Evolutionary conservation across 2,797 vertebrate genomes (phyloP).

Genomic region (Semaprochilodus insignis): DNA sequence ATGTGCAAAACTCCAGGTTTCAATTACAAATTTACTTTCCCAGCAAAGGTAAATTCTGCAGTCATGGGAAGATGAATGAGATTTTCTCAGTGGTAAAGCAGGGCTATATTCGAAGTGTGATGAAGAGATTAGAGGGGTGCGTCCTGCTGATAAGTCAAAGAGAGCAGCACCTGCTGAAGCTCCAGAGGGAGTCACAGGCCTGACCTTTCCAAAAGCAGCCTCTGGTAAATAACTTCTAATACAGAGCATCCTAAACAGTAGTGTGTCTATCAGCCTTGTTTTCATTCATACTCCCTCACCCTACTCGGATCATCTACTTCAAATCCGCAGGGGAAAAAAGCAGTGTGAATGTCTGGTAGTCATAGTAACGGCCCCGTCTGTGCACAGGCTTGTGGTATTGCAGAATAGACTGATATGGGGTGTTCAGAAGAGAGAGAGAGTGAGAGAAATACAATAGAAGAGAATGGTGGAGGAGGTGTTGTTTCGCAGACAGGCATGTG

Average conservation of each 20-base stretch:
- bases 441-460: conserved; percentile 5
- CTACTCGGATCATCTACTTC: conserved; percentile 27
- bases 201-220: conserved; percentile 54
- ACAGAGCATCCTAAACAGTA: neutral
- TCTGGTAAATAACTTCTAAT: conserved; percentile 44
- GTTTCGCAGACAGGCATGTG: conserved; percentile 32
- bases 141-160: conserved; percentile 33
- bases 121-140: conserved; percentile 21
- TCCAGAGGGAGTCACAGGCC: conserved; percentile 42
- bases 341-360: conserved; percentile 54
- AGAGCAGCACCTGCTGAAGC: conserved; percentile 32
- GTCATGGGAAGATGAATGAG: neutral
- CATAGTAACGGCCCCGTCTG: conserved; percentile 57
- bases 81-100: conserved; percentile 26
- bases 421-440: conserved; percentile 38
- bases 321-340: conserved; percentile 21
- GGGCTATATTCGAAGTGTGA: conserved; percentile 32
- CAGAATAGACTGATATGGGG: conserved; percentile 52
- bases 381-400: conserved; percentile 47
- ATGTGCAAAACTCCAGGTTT: neutral
- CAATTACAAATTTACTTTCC: conserved; percentile 10
- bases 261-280: neutral
- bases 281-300: neutral
- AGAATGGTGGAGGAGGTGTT: conserved; percentile 48
- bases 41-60: conserved; percentile 14